A percentile compares a stretch with the other conserved stretches of the same genome.
Conservation (phyloP, 1,140 invertebrate species). For the Drosophila melanica region DNA sequence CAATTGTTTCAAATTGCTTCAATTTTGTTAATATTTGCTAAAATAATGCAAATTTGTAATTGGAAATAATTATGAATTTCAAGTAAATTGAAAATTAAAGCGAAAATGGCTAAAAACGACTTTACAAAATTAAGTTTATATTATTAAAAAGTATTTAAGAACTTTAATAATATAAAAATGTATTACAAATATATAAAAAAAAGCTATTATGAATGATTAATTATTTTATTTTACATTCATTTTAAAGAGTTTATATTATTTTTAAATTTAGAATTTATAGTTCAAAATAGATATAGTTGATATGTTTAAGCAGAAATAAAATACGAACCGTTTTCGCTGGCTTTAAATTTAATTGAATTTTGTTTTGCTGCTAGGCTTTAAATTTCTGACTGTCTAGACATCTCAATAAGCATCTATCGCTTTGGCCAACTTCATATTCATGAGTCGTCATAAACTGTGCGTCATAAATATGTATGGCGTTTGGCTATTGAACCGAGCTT, state of each 20-base stretch:
- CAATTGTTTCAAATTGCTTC: not conserved
- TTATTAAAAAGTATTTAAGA: too few species aligned
- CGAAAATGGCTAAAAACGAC: too few species aligned
- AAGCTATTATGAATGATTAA: too few species aligned
- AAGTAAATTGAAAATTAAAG: not conserved
- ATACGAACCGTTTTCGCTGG: too few species aligned
- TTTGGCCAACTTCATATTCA: constrained; percentile 33
- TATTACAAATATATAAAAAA: too few species aligned
- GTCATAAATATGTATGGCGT: constrained; percentile 51
- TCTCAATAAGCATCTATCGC: constrained; percentile 16
- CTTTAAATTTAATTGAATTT: not conserved
- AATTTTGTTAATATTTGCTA: constrained; percentile 9
- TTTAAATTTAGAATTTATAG: too few species aligned
- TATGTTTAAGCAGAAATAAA: too few species aligned
- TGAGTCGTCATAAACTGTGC: constrained; percentile 35
- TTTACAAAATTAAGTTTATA: not conserved
- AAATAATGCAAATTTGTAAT: constrained; percentile 11
- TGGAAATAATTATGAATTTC: constrained; percentile 9
- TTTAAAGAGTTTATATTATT: too few species aligned
- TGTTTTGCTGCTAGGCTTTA: not conserved
- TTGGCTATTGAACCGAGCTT: constrained; percentile 23
- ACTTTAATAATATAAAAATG: too few species aligned
- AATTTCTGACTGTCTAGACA: constrained; percentile 54
- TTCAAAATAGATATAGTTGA: too few species aligned
- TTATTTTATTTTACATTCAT: too few species aligned